Evolutionary conservation across 2,888 invertebrate genomes (phyloP).

Genomic region (Cataglyphis cursor): DNA sequence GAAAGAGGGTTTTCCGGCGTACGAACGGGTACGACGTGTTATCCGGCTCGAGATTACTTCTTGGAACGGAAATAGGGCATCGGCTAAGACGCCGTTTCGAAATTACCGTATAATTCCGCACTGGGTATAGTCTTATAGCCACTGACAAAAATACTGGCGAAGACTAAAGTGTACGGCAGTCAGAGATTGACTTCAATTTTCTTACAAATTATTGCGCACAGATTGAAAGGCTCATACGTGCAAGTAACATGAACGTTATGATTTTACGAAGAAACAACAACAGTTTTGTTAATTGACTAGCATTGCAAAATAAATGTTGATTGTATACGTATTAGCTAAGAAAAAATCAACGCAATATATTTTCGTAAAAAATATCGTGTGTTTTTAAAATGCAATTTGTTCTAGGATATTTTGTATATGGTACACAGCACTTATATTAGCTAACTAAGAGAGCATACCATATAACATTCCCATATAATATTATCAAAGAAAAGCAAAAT

Average conservation of each 20-base stretch:
- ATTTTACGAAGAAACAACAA: not conserved
- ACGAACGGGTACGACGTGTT: constrained; percentile 54
- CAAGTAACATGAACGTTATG: not conserved
- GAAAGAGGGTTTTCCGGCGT: constrained; percentile 56
- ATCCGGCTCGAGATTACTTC: constrained; percentile 64
- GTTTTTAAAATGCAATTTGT: not conserved
- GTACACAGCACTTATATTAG: not conserved
- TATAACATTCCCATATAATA: not conserved
- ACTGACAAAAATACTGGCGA: constrained; percentile 51
- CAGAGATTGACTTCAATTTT: constrained; percentile 49
- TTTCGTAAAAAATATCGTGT: not conserved
- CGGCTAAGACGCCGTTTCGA: constrained; percentile 61
- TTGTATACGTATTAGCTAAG: not conserved
- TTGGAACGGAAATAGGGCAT: constrained; percentile 60
- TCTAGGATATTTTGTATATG: no score
- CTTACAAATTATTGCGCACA: constrained; percentile 16
- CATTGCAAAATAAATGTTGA: not conserved
- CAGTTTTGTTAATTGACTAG: not conserved
- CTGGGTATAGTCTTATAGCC: constrained; percentile 16
- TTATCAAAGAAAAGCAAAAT: not conserved
- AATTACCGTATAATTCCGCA: constrained; percentile 67
- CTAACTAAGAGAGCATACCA: not conserved
- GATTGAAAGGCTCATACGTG: not conserved
- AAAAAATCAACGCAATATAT: not conserved
- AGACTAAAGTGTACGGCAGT: constrained; percentile 3